Evolutionary conservation across 2,113 vertebrate species (phyloP).

Genomic region (Trinectes maculatus): DNA sequence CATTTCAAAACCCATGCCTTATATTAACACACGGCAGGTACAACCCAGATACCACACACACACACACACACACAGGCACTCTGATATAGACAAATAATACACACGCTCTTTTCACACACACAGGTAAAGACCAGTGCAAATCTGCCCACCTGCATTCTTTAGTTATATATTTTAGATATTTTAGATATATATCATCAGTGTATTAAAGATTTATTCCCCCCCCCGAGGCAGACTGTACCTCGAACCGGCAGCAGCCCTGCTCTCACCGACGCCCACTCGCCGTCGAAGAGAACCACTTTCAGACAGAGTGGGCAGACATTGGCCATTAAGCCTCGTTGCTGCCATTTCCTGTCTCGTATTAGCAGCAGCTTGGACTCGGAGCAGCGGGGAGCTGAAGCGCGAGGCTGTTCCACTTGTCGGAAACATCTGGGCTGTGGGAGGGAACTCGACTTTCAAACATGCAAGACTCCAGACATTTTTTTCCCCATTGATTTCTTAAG

Average conservation of each 20-base stretch:
- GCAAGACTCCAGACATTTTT: background rate
- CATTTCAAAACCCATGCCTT: conserved; percentile 73
- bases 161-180: conserved; percentile 62
- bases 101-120: conserved; percentile 17
- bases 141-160: conserved; percentile 23
- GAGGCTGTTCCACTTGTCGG: conserved; percentile 37
- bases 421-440: conserved; percentile 56
- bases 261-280: conserved; percentile 67
- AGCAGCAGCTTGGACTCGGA: conserved; percentile 66
- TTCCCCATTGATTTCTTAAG: no score
- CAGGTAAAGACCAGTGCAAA: conserved; percentile 47
- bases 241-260: conserved; percentile 39
- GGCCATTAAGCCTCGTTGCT: conserved; percentile 75
- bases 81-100: conserved; percentile 34
- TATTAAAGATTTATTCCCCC: conserved; percentile 78
- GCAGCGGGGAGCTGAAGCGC: conserved; percentile 45
- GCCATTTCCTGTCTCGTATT: conserved; percentile 83
- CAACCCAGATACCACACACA: conserved; percentile 59
- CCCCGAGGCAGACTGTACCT: conserved; percentile 41
- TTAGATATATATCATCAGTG: conserved; percentile 79
- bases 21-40: conserved; percentile 72
- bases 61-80: conserved; percentile 52
- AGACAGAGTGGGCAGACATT: conserved; percentile 77
- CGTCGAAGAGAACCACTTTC: conserved; percentile 83
- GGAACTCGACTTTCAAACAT: conserved; percentile 24